Conservation (phyloP, 2,888 invertebrate genomes). For the Strigamia crassipes region DNA sequence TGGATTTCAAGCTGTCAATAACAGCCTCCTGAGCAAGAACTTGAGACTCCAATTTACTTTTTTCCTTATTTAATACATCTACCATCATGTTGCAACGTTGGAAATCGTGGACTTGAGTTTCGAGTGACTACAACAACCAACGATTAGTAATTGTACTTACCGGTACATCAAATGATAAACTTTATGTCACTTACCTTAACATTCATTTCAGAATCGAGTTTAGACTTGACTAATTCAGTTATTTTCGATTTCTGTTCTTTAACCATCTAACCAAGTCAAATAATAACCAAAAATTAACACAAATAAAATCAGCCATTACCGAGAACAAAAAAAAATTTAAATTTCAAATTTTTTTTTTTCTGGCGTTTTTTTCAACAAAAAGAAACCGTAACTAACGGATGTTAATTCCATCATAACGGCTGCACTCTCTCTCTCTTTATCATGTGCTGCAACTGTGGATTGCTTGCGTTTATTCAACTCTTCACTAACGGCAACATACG, state of each 20-base stretch:
- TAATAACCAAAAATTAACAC: neutral
- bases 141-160: neutral
- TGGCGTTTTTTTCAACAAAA: neutral
- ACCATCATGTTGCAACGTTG: conserved; percentile 31
- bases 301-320: too few relatives aligned
- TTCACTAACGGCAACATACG: conserved; percentile 44
- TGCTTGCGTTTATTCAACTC: conserved; percentile 43
- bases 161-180: neutral
- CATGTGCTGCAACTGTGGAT: conserved; percentile 13
- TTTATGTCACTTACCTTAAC: conserved; percentile 12
- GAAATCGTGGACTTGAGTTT: conserved; percentile 42
- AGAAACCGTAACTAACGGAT: conserved; percentile 15
- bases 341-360: too few relatives aligned
- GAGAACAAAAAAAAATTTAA: neutral
- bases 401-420: conserved; percentile 47
- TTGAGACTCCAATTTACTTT: conserved; percentile 42
- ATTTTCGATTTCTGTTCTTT: conserved; percentile 43
- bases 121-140: conserved; percentile 36
- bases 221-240: conserved; percentile 38
- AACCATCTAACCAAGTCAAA: conserved; percentile 16
- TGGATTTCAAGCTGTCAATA: conserved; percentile 43
- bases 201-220: conserved; percentile 36
- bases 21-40: conserved; percentile 41
- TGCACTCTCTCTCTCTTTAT: conserved; percentile 43
- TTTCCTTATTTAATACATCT: conserved; percentile 28